Conservation (phyloP, 1,140 invertebrate genomes). For the Pomphorhynchus laevis region DNA sequence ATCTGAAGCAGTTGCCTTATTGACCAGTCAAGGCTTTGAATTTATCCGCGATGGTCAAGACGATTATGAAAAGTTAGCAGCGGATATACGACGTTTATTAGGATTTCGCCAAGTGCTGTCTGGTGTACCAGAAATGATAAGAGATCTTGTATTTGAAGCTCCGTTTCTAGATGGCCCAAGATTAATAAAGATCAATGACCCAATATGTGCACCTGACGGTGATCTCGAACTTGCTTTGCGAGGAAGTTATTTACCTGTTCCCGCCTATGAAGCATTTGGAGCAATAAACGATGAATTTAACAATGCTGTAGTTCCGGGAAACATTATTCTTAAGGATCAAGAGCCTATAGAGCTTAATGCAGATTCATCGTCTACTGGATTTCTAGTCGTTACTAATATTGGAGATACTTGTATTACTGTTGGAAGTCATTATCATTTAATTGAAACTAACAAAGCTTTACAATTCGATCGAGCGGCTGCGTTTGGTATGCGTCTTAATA, state of each 20-base stretch:
- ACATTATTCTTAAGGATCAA: slow-evolving; percentile 5
- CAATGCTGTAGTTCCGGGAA: slow-evolving; percentile 5
- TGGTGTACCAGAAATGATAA: slow-evolving; percentile 17
- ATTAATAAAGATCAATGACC: slow-evolving; percentile 17
- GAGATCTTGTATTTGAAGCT: slow-evolving; percentile 17
- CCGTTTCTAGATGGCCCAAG: slow-evolving; percentile 21
- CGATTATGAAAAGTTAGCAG: slow-evolving; percentile 15
- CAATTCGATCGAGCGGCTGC: slow-evolving; percentile 16
- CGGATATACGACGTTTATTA: slow-evolving; percentile 15
- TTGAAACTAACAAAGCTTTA: slow-evolving; percentile 17
- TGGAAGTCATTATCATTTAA: slow-evolving; percentile 20
- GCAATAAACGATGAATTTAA: slow-evolving; percentile 1
- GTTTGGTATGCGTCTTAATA: slow-evolving; percentile 19
- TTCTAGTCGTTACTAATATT: slow-evolving; percentile 12
- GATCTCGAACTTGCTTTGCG: slow-evolving; percentile 17
- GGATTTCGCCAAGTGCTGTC: slow-evolving; percentile 16
- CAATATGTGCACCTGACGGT: slow-evolving; percentile 15
- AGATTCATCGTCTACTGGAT: slow-evolving; percentile 7
- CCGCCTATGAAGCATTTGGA: slow-evolving; percentile 12
- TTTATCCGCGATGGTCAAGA: slow-evolving; percentile 16
- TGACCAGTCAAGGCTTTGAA: slow-evolving; percentile 18
- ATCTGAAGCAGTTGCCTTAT: slow-evolving; percentile 17
- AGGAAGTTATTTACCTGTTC: slow-evolving; percentile 19
- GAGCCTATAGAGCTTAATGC: slow-evolving; percentile 11
- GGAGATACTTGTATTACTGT: slow-evolving; percentile 15